Evolutionary conservation across 2,888 invertebrate species (phyloP), one percentile per base, ranked within the genome.

Genomic region (Celastrina argiolus): DNA sequence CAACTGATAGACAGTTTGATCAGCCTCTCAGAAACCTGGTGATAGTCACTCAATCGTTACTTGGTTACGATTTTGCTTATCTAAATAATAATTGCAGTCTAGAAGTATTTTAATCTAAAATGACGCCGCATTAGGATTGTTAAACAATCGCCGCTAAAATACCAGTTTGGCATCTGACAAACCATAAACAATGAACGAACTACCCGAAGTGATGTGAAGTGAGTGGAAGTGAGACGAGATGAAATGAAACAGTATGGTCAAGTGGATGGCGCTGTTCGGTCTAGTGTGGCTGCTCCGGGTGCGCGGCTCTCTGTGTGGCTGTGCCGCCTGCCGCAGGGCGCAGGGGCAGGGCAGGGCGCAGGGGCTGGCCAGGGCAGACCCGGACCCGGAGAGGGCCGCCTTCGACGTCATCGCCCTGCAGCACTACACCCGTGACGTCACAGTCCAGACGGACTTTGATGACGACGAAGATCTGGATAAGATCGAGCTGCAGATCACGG

Each of bases 271-370:
- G 93, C 94, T 96, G 80, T 96, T 96, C 92, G 96, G 96, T 88
- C 94, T 96, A 94, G 95, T 95, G 90, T 96, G 96, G 96, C 92
- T 96, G 86, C 87, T 96, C 84, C 94, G 95, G 79, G 94, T 96
- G 87, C 95, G 95, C 85, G 94, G 95, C 76, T 95, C 95, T 82
- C 94, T 95, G 86, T 95, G 95, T 83, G 93, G 94, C 73, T 95
- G 95, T 88, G 93, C 94, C 67, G 94, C 94, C 79, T 94, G 94
- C 86, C 92, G 93, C 75, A 92, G 92, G 74, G 93, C 92, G 7
- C 66, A 39, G 36, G 36, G 36, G 39, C 61, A 18, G 34, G 22
- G 28, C 58, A 7, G 58, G 28, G 12, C 36, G 1, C 51, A 39
- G 36, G 36, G 36, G 39, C 61, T 12, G 34, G 22, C n/a, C 58